phyloP scores from a whole-genome alignment of 1,140 invertebrate genomes.

The Drosophila mojavensis region DNA sequence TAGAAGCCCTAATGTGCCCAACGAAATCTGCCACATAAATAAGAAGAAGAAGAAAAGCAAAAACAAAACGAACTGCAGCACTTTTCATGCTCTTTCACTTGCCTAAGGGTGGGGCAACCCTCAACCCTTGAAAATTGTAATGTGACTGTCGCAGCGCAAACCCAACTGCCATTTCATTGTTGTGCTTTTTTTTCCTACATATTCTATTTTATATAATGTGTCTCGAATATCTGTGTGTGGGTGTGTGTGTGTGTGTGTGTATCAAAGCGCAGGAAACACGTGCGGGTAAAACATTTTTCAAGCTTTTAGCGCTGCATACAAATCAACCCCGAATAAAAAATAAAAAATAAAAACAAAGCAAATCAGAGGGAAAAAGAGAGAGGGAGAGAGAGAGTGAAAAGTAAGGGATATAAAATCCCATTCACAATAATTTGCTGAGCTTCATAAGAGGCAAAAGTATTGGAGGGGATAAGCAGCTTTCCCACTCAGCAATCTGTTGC shows the following conservation, averaged over 20 bases:
- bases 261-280: conserved; percentile 76
- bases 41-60: conserved; percentile 29
- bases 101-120: not conserved
- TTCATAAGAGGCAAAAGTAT: conserved; percentile 61
- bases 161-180: conserved; percentile 75
- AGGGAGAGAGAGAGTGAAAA: not conserved
- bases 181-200: conserved; percentile 67
- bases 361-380: not conserved
- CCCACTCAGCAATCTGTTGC: conserved; percentile 68
- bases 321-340: conserved; percentile 73
- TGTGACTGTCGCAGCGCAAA: conserved; percentile 64
- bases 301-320: conserved; percentile 82
- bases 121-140: conserved; percentile 51
- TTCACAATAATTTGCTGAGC: conserved; percentile 82
- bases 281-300: conserved; percentile 82
- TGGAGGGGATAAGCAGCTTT: conserved; percentile 17
- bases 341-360: not conserved
- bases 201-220: conserved; percentile 81
- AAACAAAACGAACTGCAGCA: conserved; percentile 49
- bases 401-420: conserved; percentile 44
- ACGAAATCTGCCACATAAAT: conserved; percentile 13
- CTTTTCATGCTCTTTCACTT: conserved; percentile 46
- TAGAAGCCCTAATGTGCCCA: conserved; percentile 57
- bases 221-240: conserved; percentile 48
- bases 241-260: conserved; percentile 11